A percentile compares a stretch with the other conserved stretches of the same genome.
phyloP scores from a whole-genome alignment of 2,113 vertebrate species.

The Hydrochoerus hydrochaeris region DNA sequence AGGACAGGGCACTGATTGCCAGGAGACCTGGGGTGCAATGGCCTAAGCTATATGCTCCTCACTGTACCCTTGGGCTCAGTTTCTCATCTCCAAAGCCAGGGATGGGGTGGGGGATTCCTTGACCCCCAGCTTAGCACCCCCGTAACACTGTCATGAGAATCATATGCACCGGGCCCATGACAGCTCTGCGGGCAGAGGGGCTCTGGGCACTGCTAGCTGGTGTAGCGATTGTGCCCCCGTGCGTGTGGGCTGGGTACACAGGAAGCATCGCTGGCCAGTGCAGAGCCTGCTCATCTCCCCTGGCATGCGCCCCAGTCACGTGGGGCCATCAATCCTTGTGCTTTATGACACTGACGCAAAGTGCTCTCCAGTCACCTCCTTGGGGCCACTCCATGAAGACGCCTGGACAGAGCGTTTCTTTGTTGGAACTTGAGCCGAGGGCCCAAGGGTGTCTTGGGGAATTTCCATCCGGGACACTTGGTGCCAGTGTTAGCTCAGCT shows the following conservation, averaged over 20 bases:
- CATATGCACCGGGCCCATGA: too few species aligned
- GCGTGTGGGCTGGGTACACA: not conserved
- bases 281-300: not conserved
- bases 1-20: not conserved
- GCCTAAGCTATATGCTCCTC: not conserved
- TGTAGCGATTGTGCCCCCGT: rapidly evolving
- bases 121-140: not conserved
- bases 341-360: conserved; percentile 59
- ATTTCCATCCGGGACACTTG: conserved; percentile 66
- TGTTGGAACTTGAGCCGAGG: conserved; percentile 51
- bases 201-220: not conserved
- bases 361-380: conserved; percentile 63
- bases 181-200: not conserved
- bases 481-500: not conserved
- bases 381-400: conserved; percentile 53
- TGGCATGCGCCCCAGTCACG: conserved; percentile 51
- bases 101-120: not conserved
- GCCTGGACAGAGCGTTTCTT: conserved; percentile 55
- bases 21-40: not conserved
- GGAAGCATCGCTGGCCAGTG: not conserved
- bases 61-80: not conserved
- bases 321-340: conserved; percentile 57
- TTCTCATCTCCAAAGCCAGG: not conserved
- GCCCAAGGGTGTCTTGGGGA: conserved; percentile 67
- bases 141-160: not conserved